Evolutionary conservation across 2,888 invertebrate species (phyloP).

Genomic region (Morpho helenor): DNA sequence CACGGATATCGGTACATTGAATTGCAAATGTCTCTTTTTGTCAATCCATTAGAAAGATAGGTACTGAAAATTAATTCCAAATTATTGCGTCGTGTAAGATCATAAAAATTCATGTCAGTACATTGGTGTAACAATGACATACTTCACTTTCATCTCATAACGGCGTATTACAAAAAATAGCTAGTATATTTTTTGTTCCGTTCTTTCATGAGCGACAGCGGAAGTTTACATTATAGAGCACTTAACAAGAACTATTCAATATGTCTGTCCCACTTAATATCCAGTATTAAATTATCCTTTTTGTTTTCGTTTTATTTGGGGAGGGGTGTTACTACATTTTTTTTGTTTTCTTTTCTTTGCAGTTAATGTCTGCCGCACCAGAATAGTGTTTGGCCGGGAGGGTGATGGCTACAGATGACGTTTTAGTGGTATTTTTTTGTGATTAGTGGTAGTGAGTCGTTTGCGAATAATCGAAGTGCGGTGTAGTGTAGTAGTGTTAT

Average conservation of each 20-base stretch:
- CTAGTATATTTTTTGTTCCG: slow-evolving; percentile 41
- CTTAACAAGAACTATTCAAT: slow-evolving; percentile 39
- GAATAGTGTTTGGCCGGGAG: slow-evolving; percentile 55
- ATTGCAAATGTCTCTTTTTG: slow-evolving; percentile 16
- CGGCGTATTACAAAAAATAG: slow-evolving; percentile 37
- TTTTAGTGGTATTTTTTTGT: slow-evolving; percentile 59
- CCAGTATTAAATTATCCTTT: slow-evolving; percentile 19
- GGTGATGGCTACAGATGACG: slow-evolving; percentile 71
- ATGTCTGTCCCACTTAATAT: slow-evolving; percentile 36
- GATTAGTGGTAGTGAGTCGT: slow-evolving; percentile 57
- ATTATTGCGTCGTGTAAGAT: slow-evolving; percentile 16
- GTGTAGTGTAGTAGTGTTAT: slow-evolving; percentile 49
- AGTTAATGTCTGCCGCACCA: slow-evolving; percentile 59
- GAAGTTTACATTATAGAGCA: slow-evolving; percentile 41
- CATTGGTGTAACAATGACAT: slow-evolving; percentile 35
- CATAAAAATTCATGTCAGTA: slow-evolving; percentile 31
- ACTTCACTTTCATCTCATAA: slow-evolving; percentile 49
- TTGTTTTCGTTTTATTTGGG: slow-evolving; percentile 38
- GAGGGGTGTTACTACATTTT: slow-evolving; percentile 48
- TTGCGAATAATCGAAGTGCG: slow-evolving; percentile 41
- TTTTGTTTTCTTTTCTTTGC: slow-evolving; percentile 74
- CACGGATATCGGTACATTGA: slow-evolving; percentile 12
- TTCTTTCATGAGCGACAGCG: slow-evolving; percentile 38
- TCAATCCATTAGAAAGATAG: slow-evolving; percentile 8
- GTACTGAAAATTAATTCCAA: slow-evolving; percentile 6